Evolutionary conservation across 2,888 invertebrate species (phyloP).

Genomic region (Eugnorisma glareosa): DNA sequence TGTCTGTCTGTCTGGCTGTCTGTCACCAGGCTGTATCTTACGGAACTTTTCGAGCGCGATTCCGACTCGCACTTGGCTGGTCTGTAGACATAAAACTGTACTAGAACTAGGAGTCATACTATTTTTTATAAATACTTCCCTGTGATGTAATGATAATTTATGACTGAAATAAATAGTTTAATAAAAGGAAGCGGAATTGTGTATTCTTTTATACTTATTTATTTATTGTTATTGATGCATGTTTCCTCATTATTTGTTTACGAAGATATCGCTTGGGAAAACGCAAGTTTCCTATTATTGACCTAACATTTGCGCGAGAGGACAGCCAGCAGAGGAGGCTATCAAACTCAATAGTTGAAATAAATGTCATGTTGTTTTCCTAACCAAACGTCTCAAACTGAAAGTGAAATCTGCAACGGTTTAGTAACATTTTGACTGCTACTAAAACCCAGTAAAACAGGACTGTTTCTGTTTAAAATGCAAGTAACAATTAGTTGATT

Average conservation of each 20-base stretch:
- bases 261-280: not conserved
- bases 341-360: not conserved
- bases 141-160: not conserved
- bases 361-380: not conserved
- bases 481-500: conserved; percentile 64
- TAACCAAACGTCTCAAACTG: not conserved
- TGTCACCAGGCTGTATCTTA: too few species aligned
- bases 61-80: too few species aligned
- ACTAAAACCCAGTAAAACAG: conserved; percentile 24
- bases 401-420: conserved; percentile 4
- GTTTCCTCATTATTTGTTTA: not conserved
- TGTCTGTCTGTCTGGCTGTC: too few species aligned
- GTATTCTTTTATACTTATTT: not conserved
- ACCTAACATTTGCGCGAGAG: not conserved
- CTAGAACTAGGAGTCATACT: not conserved
- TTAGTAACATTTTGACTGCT: conserved; percentile 11
- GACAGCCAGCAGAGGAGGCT: not conserved
- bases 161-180: not conserved
- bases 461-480: conserved; percentile 51
- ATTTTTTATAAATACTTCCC: not conserved
- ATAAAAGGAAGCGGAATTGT: not conserved
- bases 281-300: too few species aligned
- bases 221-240: not conserved
- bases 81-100: not conserved
- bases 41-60: too few species aligned